These are phyloP conservation scores for Syngnathus scovelli DNA, from an alignment of 2,113 vertebrate genomes.

Conservation along the genomic window DNA sequence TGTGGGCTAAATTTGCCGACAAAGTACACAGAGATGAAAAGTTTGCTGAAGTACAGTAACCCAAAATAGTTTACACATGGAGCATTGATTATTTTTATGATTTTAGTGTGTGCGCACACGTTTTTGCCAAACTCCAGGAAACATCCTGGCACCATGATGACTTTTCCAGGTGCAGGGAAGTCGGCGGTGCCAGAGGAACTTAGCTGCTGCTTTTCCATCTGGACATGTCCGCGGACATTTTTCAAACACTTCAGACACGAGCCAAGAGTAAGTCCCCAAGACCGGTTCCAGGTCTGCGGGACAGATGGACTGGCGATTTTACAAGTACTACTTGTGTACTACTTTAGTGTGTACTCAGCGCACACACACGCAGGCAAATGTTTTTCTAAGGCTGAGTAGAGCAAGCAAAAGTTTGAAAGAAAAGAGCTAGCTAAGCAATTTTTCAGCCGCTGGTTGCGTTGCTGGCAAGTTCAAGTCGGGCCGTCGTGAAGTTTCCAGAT, in stretches of 20 bases:
- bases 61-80: background rate
- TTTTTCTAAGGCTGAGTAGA: no score
- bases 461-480: no score
- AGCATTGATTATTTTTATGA: background rate
- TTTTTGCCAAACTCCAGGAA: constrained; percentile 28
- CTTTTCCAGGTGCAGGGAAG: constrained; percentile 41
- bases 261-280: background rate
- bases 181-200: constrained; percentile 10
- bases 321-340: no score
- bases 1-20: no score
- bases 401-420: no score
- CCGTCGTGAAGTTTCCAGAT: no score
- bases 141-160: constrained; percentile 29
- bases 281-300: background rate
- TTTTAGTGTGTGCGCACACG: constrained; percentile 21
- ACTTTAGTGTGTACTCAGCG: no score
- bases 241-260: background rate
- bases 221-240: background rate
- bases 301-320: background rate
- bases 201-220: background rate
- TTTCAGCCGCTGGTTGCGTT: no score
- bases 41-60: background rate
- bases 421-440: no score
- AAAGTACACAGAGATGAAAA: background rate
- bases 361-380: no score